Conservation (phyloP, 1,140 invertebrate genomes). For the Pristionchus pacificus region DNA sequence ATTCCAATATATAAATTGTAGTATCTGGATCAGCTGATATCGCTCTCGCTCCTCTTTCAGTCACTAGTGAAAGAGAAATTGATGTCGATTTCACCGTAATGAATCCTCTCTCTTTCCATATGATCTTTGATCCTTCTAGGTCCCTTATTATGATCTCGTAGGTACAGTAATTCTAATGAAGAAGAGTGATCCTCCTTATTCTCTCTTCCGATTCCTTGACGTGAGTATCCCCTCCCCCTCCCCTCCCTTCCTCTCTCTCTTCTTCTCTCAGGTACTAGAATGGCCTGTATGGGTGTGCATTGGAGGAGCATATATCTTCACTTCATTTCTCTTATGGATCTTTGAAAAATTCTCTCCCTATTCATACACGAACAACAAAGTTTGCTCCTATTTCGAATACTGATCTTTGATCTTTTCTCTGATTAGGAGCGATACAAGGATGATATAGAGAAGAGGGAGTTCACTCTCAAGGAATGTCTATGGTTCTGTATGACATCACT, state of each 20-base stretch:
- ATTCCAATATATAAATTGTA: slow-evolving; percentile 37
- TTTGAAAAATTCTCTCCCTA: slow-evolving; percentile 94
- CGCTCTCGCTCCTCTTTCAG: slow-evolving; percentile 77
- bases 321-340: slow-evolving; percentile 85
- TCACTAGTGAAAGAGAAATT: slow-evolving; percentile 88
- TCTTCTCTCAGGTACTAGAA: slow-evolving; percentile 70
- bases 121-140: not conserved
- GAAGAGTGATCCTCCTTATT: slow-evolving; percentile 70
- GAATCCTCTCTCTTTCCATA: not conserved
- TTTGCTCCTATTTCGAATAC: not conserved
- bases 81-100: slow-evolving; percentile 82
- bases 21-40: slow-evolving; percentile 73
- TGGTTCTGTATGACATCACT: slow-evolving; percentile 99
- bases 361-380: slow-evolving; percentile 77
- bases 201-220: slow-evolving; percentile 91
- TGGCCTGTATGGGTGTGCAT: slow-evolving; percentile 93
- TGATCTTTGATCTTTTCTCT: not conserved
- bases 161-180: slow-evolving; percentile 87
- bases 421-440: slow-evolving; percentile 72
- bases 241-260: not conserved
- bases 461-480: slow-evolving; percentile 88
- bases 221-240: slow-evolving; percentile 16
- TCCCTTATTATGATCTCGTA: slow-evolving; percentile 85
- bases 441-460: slow-evolving; percentile 83
- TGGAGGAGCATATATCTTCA: slow-evolving; percentile 87